A percentile compares a stretch with the other conserved stretches of the same genome.
Conservation (phyloP, 2,113 vertebrate genomes). For the Catharus bicknelli region DNA sequence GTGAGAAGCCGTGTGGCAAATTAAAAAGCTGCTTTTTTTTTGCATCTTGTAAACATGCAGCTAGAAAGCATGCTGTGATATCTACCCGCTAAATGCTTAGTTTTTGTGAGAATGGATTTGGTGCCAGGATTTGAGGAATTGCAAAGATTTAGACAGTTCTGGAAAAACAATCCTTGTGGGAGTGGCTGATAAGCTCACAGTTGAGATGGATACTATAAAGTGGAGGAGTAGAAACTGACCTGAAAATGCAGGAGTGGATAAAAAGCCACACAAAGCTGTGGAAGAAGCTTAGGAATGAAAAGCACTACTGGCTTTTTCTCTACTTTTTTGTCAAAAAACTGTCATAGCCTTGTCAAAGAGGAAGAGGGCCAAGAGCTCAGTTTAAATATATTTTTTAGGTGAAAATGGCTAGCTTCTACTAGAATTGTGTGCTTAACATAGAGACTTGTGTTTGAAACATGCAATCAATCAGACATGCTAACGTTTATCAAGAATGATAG, state of each 20-base stretch:
- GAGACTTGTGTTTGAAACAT: not conserved
- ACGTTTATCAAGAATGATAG: not conserved
- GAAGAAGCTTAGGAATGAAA: not conserved
- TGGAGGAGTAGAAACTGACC: not conserved
- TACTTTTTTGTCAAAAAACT: not conserved
- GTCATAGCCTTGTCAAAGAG: not conserved
- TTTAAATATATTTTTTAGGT: not conserved
- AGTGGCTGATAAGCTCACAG: not conserved
- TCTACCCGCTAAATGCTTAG: not conserved
- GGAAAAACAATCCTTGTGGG: rapidly evolving
- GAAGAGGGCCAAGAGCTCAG: not conserved
- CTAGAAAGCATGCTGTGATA: not conserved
- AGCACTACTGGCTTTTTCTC: not conserved
- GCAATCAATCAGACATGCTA: not conserved
- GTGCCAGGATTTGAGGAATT: not conserved
- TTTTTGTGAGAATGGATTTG: not conserved
- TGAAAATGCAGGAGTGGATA: not conserved
- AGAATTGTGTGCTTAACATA: not conserved
- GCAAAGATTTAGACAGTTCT: not conserved
- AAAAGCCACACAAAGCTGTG: not conserved
- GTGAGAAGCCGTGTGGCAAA: not conserved
- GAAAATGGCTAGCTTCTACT: not conserved
- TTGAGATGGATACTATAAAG: not conserved
- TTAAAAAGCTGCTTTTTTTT: not conserved
- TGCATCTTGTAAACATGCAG: not conserved